Evolutionary conservation across 2,113 vertebrate genomes (phyloP).

Genomic region (Chaenocephalus aceratus): DNA sequence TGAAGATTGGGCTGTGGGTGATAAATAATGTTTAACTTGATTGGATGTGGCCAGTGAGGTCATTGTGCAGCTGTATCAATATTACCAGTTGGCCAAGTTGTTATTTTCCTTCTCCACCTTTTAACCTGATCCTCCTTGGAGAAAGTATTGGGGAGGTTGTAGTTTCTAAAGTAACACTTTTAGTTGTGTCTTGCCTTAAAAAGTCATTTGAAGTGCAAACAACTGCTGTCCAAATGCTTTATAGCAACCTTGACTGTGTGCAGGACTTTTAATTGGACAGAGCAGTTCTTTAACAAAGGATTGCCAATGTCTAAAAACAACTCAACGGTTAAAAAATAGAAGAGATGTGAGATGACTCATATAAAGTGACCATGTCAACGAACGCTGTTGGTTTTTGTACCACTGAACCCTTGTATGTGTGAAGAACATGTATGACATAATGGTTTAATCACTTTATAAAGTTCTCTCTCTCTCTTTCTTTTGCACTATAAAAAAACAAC

Average conservation of each 20-base stretch:
- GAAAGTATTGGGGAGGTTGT: background rate
- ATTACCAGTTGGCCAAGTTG: slow-evolving; percentile 39
- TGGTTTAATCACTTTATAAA: background rate
- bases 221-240: background rate
- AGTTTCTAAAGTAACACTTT: slow-evolving; percentile 3
- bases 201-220: background rate
- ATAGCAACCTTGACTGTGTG: background rate
- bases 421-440: background rate
- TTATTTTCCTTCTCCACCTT: slow-evolving; percentile 35
- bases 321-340: background rate
- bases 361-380: background rate
- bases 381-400: background rate
- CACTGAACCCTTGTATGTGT: background rate
- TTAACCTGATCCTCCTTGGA: background rate
- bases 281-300: background rate
- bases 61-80: slow-evolving; percentile 70
- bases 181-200: background rate
- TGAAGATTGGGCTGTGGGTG: slow-evolving; percentile 50
- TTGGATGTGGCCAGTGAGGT: slow-evolving; percentile 72
- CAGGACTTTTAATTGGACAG: background rate
- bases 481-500: background rate
- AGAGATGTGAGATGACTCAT: slow-evolving; percentile 31
- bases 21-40: slow-evolving; percentile 56
- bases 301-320: background rate
- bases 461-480: background rate